These are phyloP conservation scores for Pollenia angustigena DNA, from an alignment of 2,888 invertebrate genomes.

Conservation along the genomic window DNA sequence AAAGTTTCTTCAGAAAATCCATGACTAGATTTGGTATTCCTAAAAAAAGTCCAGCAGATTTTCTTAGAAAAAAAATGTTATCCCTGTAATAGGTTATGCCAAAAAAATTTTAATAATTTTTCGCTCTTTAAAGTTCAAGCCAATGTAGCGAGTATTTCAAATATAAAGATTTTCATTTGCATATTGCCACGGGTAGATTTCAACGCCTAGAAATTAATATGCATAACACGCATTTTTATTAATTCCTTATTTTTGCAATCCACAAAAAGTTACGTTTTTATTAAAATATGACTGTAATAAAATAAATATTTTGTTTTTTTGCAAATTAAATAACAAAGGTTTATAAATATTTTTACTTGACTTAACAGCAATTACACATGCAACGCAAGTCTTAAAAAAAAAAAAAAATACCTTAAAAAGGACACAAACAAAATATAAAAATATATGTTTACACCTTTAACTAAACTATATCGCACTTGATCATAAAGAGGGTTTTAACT, in stretches of 20 bases:
- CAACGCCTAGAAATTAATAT: constrained; percentile 25
- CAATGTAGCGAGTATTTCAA: constrained; percentile 11
- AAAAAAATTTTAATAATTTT: no score
- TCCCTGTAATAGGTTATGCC: no score
- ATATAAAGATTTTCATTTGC: constrained; percentile 17
- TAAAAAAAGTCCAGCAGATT: no score
- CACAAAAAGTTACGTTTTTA: background rate
- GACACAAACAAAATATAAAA: no score
- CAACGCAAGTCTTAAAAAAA: background rate
- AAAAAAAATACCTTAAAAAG: constrained; percentile 1
- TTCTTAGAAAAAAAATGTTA: no score
- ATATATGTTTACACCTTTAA: constrained; percentile 1
- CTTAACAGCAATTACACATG: constrained; percentile 31
- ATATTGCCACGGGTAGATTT: background rate
- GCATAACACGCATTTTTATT: constrained; percentile 32
- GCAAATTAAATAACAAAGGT: background rate
- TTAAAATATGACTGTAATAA: constrained; percentile 7
- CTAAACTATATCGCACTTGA: background rate
- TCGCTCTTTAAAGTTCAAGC: background rate
- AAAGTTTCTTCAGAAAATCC: no score
- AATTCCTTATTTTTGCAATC: background rate
- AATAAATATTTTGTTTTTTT: constrained; percentile 12
- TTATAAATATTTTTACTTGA: background rate
- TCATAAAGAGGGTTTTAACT: no score
- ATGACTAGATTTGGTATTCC: no score